These are phyloP conservation scores for Netelia inedita DNA, from an alignment of 2,888 invertebrate species.

Conservation along the genomic window DNA sequence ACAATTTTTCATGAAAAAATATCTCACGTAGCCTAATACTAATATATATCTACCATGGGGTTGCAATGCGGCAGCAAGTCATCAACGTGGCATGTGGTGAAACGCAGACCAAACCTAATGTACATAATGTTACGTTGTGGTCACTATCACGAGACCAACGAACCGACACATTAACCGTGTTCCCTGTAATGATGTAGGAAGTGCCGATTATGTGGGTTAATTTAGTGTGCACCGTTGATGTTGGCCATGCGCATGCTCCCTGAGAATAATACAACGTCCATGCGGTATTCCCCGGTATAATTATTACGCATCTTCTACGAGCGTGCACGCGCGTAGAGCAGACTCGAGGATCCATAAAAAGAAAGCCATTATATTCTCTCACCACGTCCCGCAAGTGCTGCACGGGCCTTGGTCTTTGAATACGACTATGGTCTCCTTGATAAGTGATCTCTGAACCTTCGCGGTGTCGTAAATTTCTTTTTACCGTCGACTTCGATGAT, in stretches of 20 bases:
- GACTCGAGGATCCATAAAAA: constrained; percentile 24
- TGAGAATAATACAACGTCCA: constrained; percentile 32
- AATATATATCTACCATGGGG: neutral
- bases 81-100: constrained; percentile 2
- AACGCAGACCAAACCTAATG: constrained; percentile 40
- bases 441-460: constrained; percentile 48
- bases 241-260: constrained; percentile 4
- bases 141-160: constrained; percentile 16
- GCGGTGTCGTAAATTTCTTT: constrained; percentile 47
- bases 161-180: constrained; percentile 21
- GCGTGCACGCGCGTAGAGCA: constrained; percentile 6
- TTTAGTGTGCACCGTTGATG: constrained; percentile 63
- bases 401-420: constrained; percentile 9
- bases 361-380: constrained; percentile 45
- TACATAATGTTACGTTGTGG: constrained; percentile 43
- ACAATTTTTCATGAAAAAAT: no score
- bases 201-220: constrained; percentile 73
- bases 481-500: constrained; percentile 28
- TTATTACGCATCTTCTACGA: constrained; percentile 21
- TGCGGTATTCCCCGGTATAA: constrained; percentile 19
- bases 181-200: constrained; percentile 69
- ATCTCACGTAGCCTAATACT: no score
- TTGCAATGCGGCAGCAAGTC: neutral
- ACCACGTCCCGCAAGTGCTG: constrained; percentile 35
- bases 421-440: constrained; percentile 23